Conservation (phyloP, 2,113 vertebrate species). For the Prunella himalayana region DNA sequence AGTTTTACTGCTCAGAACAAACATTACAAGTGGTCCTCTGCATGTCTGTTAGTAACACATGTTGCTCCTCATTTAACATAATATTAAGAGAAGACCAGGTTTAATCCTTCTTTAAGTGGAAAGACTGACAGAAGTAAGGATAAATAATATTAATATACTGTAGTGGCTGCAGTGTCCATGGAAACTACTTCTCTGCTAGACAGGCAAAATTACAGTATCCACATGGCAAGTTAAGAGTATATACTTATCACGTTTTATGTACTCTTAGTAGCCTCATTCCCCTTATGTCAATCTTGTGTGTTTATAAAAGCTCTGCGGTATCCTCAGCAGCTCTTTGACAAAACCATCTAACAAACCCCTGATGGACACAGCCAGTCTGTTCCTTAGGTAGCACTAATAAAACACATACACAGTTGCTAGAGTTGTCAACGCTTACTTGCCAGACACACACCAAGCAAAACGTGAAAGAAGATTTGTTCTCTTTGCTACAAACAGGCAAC, state of each 20-base stretch:
- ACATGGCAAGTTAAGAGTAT: accelerated
- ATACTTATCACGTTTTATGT: not conserved
- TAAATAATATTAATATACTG: not conserved
- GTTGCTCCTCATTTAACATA: not conserved
- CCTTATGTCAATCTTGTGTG: not conserved
- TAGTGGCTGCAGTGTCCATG: not conserved
- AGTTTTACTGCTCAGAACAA: not conserved
- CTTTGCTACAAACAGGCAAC: not conserved
- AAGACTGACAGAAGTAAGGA: not conserved
- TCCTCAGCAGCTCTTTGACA: not conserved
- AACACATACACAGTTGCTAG: not conserved
- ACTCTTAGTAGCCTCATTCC: not conserved
- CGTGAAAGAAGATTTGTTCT: not conserved
- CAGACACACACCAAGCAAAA: not conserved
- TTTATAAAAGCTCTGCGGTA: not conserved
- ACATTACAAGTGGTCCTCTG: not conserved
- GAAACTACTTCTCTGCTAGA: not conserved
- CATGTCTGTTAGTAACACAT: not conserved
- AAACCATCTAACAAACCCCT: not conserved
- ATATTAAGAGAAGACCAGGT: not conserved
- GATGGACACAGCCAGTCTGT: not conserved
- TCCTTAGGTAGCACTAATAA: not conserved
- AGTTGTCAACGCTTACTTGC: not conserved
- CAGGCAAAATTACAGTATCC: not conserved
- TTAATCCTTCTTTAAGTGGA: not conserved